Percentiles rank a stretch among this genome's conserved stretches.
These are phyloP conservation scores for Eupithecia abbreviata DNA, from an alignment of 2,888 invertebrate genomes.

Conservation along the genomic window DNA sequence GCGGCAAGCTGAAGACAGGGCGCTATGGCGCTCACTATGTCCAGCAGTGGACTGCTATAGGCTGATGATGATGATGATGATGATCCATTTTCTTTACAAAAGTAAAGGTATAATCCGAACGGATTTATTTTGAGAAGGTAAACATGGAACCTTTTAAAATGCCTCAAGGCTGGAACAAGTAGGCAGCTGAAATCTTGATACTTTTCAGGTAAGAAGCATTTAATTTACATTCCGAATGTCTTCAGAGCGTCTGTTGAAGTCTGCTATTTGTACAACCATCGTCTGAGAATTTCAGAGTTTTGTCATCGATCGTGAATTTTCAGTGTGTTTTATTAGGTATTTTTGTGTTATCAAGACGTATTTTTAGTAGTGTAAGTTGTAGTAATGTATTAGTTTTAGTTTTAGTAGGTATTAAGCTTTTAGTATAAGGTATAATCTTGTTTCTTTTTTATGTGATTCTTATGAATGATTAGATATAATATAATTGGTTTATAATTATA, in stretches of 20 bases:
- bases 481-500: too few relatives aligned
- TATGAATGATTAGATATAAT: too few relatives aligned
- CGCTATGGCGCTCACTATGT: too few relatives aligned
- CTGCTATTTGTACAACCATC: constrained; percentile 11
- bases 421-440: too few relatives aligned
- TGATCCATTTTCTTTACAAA: background rate
- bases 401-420: too few relatives aligned
- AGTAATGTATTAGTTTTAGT: too few relatives aligned
- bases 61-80: too few relatives aligned
- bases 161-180: constrained; percentile 1
- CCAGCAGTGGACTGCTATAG: too few relatives aligned
- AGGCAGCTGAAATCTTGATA: constrained; percentile 3
- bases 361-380: too few relatives aligned
- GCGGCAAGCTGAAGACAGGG: too few relatives aligned
- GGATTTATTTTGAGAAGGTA: background rate
- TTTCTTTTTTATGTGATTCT: too few relatives aligned
- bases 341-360: background rate
- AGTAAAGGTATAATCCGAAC: background rate
- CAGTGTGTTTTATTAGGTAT: background rate
- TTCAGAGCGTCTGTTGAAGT: background rate
- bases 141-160: constrained; percentile 11
- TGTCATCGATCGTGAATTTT: background rate
- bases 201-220: constrained; percentile 11
- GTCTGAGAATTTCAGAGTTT: background rate
- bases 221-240: constrained; percentile 13